These are phyloP conservation scores for Nyctalus aviator DNA, from an alignment of 2,797 vertebrate species.

Conservation along the genomic window DNA sequence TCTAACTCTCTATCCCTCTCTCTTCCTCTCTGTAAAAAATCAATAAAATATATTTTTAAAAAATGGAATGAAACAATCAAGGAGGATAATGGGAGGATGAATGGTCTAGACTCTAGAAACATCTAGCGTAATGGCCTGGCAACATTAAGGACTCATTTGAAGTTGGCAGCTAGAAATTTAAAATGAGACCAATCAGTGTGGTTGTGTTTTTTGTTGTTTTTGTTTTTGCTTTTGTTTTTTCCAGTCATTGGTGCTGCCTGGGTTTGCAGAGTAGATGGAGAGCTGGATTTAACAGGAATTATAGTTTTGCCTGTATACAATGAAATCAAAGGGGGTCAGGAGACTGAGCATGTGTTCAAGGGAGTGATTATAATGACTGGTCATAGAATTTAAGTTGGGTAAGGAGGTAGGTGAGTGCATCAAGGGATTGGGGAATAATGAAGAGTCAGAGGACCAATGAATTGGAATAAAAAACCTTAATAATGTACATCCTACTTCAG, in stretches of 20 bases:
- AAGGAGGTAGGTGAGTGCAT: not conserved
- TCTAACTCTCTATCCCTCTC: no score
- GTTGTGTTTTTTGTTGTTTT: not conserved
- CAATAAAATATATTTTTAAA: not conserved
- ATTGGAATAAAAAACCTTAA: slow-evolving; percentile 21
- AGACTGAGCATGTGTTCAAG: not conserved
- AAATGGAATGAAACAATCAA: not conserved
- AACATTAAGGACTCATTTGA: slow-evolving; percentile 2
- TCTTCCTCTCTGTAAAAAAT: no score
- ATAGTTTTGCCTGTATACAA: not conserved
- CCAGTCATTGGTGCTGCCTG: not conserved
- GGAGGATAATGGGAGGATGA: not conserved
- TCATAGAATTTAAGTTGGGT: not conserved
- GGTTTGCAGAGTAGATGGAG: not conserved
- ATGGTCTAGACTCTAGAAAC: not conserved
- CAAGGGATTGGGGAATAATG: not conserved
- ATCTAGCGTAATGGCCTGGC: not conserved
- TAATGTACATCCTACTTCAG: not conserved
- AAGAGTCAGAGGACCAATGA: not conserved
- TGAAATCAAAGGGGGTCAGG: not conserved
- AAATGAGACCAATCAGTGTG: not conserved
- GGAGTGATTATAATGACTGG: not conserved
- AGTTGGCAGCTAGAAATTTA: not conserved
- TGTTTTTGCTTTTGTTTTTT: not conserved
- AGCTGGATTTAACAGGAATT: not conserved